These are phyloP conservation scores for Gambelia wislizenii DNA, from an alignment of 2,797 vertebrate species.

Conservation along the genomic window DNA sequence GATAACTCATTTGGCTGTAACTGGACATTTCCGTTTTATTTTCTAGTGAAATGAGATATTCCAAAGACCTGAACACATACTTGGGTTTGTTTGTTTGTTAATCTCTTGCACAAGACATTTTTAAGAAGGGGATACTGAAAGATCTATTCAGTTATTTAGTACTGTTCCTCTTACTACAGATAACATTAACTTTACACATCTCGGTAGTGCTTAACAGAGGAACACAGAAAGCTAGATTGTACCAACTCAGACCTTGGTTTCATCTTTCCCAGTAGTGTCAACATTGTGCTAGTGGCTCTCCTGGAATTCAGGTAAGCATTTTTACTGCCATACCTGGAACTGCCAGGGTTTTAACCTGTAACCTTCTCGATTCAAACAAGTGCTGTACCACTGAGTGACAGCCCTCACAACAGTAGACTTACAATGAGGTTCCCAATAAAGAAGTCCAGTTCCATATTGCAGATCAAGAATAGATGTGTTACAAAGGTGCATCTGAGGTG, in stretches of 20 bases:
- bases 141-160: background rate
- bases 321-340: background rate
- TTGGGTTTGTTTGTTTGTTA: background rate
- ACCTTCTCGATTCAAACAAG: background rate
- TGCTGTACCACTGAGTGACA: background rate
- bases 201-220: background rate
- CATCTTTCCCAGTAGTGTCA: too few species aligned
- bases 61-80: background rate
- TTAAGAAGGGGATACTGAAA: background rate
- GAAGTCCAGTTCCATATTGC: background rate
- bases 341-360: background rate
- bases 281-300: too few species aligned
- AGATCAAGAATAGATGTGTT: background rate
- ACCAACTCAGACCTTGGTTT: too few species aligned
- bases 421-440: background rate
- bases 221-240: too few species aligned
- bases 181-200: background rate
- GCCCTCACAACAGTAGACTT: background rate
- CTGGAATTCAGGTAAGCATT: background rate
- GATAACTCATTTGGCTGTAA: background rate
- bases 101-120: background rate
- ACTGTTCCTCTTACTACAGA: background rate
- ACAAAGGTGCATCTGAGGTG: background rate
- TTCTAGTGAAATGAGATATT: conserved; percentile 1
- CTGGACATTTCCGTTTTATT: background rate